Percentiles rank a stretch among this genome's conserved stretches.
Evolutionary conservation across 2,113 vertebrate species (phyloP).

Genomic region (Lota lota): DNA sequence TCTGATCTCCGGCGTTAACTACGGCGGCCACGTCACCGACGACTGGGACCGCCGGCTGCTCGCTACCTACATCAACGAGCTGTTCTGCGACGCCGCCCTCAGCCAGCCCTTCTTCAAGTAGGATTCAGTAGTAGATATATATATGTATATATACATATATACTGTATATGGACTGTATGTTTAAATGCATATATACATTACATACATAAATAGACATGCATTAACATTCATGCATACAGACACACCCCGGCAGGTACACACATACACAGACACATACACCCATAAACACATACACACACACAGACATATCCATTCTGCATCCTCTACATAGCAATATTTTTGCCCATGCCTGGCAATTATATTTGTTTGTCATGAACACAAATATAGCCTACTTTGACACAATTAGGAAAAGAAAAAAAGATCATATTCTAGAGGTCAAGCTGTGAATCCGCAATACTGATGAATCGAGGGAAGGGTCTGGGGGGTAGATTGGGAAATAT

Average conservation of each 20-base stretch:
- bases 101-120: constrained; percentile 74
- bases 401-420: neutral
- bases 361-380: too few relatives aligned
- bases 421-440: neutral
- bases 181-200: too few relatives aligned
- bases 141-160: neutral
- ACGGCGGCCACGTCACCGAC: constrained; percentile 86
- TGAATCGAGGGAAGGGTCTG: too few relatives aligned
- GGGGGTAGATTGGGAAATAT: neutral
- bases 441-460: neutral
- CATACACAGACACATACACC: neutral
- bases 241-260: too few relatives aligned
- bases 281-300: too few relatives aligned
- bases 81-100: constrained; percentile 80
- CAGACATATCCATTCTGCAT: too few relatives aligned
- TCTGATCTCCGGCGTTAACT: constrained; percentile 83
- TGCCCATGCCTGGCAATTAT: too few relatives aligned
- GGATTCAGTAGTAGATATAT: constrained; percentile 18
- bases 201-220: neutral
- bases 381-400: neutral
- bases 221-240: too few relatives aligned
- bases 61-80: constrained; percentile 85
- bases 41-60: constrained; percentile 87
- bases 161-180: neutral
- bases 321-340: too few relatives aligned